Evolutionary conservation across 1,140 invertebrate species (phyloP).

Genomic region (Bathynomus jamesi): DNA sequence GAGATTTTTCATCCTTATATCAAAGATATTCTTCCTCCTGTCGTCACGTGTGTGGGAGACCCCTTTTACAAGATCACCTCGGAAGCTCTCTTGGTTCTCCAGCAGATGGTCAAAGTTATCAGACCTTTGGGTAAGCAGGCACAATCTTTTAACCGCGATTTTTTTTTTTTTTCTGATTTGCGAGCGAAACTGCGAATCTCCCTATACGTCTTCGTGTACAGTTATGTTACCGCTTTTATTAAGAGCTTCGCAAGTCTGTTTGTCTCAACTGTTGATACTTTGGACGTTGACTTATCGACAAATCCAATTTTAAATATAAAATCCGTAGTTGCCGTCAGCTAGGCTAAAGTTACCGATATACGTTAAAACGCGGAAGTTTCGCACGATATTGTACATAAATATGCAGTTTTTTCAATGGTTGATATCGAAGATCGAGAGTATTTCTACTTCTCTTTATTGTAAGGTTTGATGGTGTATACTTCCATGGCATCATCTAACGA

Average conservation of each 20-base stretch:
- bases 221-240: constrained; percentile 47
- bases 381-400: too few relatives aligned
- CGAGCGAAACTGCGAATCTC: constrained; percentile 66
- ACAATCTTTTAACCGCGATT: too few relatives aligned
- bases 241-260: constrained; percentile 92
- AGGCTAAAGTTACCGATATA: too few relatives aligned
- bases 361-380: too few relatives aligned
- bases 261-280: constrained; percentile 56
- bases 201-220: constrained; percentile 87
- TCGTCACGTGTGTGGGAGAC: constrained; percentile 82
- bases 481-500: too few relatives aligned
- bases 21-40: constrained; percentile 70
- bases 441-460: too few relatives aligned
- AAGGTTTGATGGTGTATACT: too few relatives aligned
- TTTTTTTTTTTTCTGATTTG: not conserved
- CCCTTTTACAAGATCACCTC: constrained; percentile 98
- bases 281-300: not conserved
- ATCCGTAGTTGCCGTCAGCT: too few relatives aligned
- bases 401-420: too few relatives aligned
- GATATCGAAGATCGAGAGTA: too few relatives aligned
- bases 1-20: constrained; percentile 73
- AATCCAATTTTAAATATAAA: constrained; percentile 14
- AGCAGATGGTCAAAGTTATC: constrained; percentile 90
- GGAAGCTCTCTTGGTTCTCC: constrained; percentile 83
- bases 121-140: constrained; percentile 68